These are phyloP conservation scores for Strigamia crassipes DNA, from an alignment of 2,888 invertebrate species.

Conservation along the genomic window DNA sequence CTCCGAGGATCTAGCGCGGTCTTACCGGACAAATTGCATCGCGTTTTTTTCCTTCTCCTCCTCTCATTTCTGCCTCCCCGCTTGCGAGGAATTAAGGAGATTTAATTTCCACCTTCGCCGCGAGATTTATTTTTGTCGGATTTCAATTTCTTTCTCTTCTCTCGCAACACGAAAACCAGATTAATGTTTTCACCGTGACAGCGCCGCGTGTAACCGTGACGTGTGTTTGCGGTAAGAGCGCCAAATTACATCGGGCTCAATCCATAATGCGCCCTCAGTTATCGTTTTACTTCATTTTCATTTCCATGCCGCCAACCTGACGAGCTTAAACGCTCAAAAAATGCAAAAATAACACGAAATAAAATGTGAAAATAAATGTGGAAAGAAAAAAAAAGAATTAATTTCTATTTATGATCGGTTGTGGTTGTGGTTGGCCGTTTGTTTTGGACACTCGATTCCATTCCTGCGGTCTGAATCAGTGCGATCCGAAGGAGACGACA, in stretches of 20 bases:
- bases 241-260: conserved; percentile 20
- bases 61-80: background rate
- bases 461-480: conserved; percentile 35
- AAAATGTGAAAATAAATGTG: no score
- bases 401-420: background rate
- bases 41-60: background rate
- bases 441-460: conserved; percentile 33
- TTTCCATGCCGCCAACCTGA: conserved; percentile 32
- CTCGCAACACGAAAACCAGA: conserved; percentile 8
- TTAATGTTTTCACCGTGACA: conserved; percentile 25
- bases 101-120: background rate
- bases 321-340: background rate
- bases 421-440: conserved; percentile 22
- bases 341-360: no score
- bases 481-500: conserved; percentile 31
- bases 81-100: conserved; percentile 27
- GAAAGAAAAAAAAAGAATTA: no score
- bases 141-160: background rate
- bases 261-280: conserved; percentile 4
- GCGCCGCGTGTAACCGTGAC: conserved; percentile 29
- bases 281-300: conserved; percentile 38
- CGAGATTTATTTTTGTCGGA: conserved; percentile 27
- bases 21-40: conserved; percentile 34
- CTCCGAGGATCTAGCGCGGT: conserved; percentile 9
- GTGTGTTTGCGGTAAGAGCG: conserved; percentile 27